Percentiles rank a stretch among this genome's conserved stretches.
Conservation (phyloP, 2,888 invertebrate genomes). For the Bembecia ichneumoniformis region DNA sequence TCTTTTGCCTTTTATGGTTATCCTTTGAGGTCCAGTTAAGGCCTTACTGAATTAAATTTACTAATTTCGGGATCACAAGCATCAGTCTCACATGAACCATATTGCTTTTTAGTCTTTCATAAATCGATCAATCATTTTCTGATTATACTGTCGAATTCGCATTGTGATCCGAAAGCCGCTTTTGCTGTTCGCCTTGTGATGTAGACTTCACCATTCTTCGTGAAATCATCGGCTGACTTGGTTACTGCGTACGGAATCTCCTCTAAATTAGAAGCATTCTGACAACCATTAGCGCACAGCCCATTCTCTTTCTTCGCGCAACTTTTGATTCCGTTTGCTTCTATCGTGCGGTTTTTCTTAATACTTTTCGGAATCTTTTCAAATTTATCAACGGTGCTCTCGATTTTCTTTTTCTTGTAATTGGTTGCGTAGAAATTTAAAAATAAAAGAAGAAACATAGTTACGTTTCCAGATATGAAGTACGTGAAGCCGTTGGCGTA, state of each 20-base stretch:
- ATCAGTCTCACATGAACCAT: constrained; percentile 62
- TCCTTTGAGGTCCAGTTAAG: neutral
- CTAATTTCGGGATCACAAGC: constrained; percentile 41
- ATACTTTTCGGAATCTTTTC: constrained; percentile 28
- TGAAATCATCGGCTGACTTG: constrained; percentile 44
- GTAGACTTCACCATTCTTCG: constrained; percentile 44
- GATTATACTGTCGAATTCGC: constrained; percentile 49
- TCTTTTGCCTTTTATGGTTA: neutral
- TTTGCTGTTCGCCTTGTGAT: constrained; percentile 49
- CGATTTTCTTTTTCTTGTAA: constrained; percentile 49
- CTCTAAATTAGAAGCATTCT: constrained; percentile 27
- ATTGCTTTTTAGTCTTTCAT: constrained; percentile 16
- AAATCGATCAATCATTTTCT: constrained; percentile 51
- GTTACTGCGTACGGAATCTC: constrained; percentile 44
- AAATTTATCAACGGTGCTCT: constrained; percentile 28
- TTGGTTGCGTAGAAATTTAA: constrained; percentile 76
- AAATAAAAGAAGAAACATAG: constrained; percentile 76
- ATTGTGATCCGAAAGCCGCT: constrained; percentile 37
- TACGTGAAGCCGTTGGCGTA: constrained; percentile 73
- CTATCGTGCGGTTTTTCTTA: constrained; percentile 21
- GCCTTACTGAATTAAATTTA: neutral
- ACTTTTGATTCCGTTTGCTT: constrained; percentile 19
- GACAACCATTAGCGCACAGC: constrained; percentile 25
- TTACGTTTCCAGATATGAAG: constrained; percentile 69
- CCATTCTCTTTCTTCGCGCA: constrained; percentile 27